These are phyloP conservation scores for Euzophera pinguis DNA, from an alignment of 2,888 invertebrate species.

Conservation along the genomic window DNA sequence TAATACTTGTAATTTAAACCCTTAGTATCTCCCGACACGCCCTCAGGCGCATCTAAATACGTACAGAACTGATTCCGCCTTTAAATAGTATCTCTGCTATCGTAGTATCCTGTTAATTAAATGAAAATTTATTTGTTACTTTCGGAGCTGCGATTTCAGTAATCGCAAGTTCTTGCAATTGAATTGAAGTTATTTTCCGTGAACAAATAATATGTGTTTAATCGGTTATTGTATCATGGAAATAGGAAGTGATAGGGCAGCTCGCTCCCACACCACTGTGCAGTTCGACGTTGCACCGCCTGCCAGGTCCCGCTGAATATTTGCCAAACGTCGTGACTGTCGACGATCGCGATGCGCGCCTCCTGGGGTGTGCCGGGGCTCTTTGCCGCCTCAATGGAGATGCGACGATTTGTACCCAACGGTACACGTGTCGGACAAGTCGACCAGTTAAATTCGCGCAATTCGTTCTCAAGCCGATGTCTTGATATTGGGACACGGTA, in stretches of 20 bases:
- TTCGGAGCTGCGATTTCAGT: constrained; percentile 8
- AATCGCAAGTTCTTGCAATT: constrained; percentile 13
- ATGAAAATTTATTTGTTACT: constrained; percentile 18
- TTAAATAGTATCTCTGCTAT: constrained; percentile 11
- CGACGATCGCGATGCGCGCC: constrained; percentile 75
- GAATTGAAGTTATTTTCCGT: constrained; percentile 12
- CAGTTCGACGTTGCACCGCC: constrained; percentile 34
- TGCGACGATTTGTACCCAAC: constrained; percentile 70
- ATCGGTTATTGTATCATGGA: constrained; percentile 66
- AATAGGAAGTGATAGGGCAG: constrained; percentile 73
- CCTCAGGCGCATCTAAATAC: constrained; percentile 40
- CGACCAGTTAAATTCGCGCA: constrained; percentile 47
- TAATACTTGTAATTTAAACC: constrained; percentile 52
- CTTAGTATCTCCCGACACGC: constrained; percentile 40
- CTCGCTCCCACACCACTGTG: constrained; percentile 63
- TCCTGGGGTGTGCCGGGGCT: constrained; percentile 64
- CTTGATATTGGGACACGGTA: constrained; percentile 12
- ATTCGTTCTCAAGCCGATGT: constrained; percentile 35
- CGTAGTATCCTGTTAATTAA: constrained; percentile 1
- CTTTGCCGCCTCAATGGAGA: constrained; percentile 63
- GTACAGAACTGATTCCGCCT: constrained; percentile 31
- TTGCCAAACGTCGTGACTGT: constrained; percentile 78
- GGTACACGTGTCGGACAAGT: constrained; percentile 64
- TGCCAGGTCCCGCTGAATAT: constrained; percentile 67
- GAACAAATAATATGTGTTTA: constrained; percentile 46